Evolutionary conservation across 2,113 vertebrate species (phyloP), one percentile per base, ranked within the genome.

Genomic region (Callocephalon fimbriatum): DNA sequence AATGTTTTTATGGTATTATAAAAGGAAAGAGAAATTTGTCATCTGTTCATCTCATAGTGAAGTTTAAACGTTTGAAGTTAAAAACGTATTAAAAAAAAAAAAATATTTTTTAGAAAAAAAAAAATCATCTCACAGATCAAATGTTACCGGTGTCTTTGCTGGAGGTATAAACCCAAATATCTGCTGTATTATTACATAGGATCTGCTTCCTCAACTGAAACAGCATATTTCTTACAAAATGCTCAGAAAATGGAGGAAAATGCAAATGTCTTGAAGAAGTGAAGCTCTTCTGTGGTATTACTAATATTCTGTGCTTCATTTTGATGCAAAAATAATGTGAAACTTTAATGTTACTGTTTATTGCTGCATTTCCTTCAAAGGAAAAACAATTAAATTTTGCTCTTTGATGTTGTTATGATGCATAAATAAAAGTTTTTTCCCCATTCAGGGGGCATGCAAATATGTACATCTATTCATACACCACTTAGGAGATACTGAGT

Each of bases 361-460:
- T 44, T 48, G 81, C 67, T 66, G 32, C 78, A 42, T 47, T 53
- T 40, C 78, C 62, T 95, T 76, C 79, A 86, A 44, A 88, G 58
- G 40, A 88, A 72, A 62, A 92, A 16, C 20, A 35, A 4, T 27
- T 72, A 40, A 9, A 16, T 54, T 90, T 79, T 92, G 81, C 90
- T 90, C 45, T 83, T 73, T 58, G 88, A 40, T 90, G 91, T 47
- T 85, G 77, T 93, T 66, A 58, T 1, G 22, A 70, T 73, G 88
- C 74, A 76, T 73, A 76, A 97, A 95, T 90, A 93, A 90, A 94
- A 92, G 70, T 87, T 81, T 58, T 68, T 19, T 9, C 26, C 70
- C 54, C 17, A 31, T 66, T 25, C 59, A 80, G 71, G 54, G 45
- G 82, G 56, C 61, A 92, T 56, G 58, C 79, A 97, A 86, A 68